These are phyloP conservation scores for Anthonomus grandis DNA, from an alignment of 1,140 invertebrate species.

Conservation along the genomic window DNA sequence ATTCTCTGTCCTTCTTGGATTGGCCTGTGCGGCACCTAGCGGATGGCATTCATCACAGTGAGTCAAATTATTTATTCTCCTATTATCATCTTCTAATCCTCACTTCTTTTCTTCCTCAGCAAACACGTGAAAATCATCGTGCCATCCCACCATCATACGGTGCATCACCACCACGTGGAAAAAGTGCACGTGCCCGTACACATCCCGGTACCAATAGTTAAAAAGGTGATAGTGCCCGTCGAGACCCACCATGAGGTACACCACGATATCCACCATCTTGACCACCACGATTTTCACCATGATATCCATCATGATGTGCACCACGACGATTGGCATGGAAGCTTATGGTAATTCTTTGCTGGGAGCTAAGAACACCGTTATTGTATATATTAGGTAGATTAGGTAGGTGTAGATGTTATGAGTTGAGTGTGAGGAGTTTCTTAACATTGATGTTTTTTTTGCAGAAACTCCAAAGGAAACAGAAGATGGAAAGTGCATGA, in stretches of 20 bases:
- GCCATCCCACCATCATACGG: slow-evolving; percentile 62
- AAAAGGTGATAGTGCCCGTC: slow-evolving; percentile 48
- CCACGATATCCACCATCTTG: slow-evolving; percentile 18
- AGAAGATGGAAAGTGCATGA: slow-evolving; percentile 11
- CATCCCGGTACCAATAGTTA: slow-evolving; percentile 43
- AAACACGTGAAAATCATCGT: slow-evolving; percentile 60
- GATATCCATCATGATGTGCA: slow-evolving; percentile 21
- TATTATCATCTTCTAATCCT: neutral
- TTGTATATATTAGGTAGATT: neutral
- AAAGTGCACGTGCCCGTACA: slow-evolving; percentile 52
- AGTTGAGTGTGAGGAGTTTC: neutral
- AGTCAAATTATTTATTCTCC: no score
- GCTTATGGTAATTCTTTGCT: slow-evolving; percentile 37
- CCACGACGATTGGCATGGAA: slow-evolving; percentile 27
- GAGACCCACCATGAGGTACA: slow-evolving; percentile 27
- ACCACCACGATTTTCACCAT: slow-evolving; percentile 21
- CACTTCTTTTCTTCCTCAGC: slow-evolving; percentile 46
- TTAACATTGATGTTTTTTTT: neutral
- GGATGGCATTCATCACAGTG: slow-evolving; percentile 23
- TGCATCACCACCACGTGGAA: slow-evolving; percentile 63
- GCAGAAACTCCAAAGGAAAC: neutral
- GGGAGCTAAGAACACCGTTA: neutral
- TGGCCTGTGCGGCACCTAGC: slow-evolving; percentile 34
- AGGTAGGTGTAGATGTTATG: neutral
- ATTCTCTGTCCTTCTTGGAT: slow-evolving; percentile 28